A percentile compares a stretch with the other conserved stretches of the same genome.
phyloP scores from a whole-genome alignment of 2,113 vertebrate genomes.

The Pelusios castaneus region DNA sequence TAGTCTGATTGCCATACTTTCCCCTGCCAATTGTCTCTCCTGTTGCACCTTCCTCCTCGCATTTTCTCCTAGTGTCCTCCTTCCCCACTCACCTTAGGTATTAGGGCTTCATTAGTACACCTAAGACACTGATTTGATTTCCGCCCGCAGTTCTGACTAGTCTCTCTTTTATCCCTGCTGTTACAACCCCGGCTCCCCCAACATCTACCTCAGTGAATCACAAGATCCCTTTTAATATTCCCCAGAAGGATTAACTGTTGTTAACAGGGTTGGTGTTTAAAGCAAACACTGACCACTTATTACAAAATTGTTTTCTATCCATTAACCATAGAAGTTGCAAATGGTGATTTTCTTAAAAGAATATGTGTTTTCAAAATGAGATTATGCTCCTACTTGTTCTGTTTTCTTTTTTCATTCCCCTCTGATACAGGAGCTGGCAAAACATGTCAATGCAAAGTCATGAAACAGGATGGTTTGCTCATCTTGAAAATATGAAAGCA shows the following conservation, averaged over 20 bases:
- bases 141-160: no score
- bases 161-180: no score
- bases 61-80: no score
- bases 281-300: background rate
- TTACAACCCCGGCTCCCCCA: no score
- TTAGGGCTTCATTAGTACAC: no score
- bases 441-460: constrained; percentile 19
- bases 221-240: background rate
- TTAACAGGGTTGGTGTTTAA: background rate
- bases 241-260: background rate
- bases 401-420: background rate
- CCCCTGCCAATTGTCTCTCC: no score
- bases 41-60: no score
- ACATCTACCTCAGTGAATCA: background rate
- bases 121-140: no score
- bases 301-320: background rate
- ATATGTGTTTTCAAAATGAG: constrained; percentile 32
- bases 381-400: background rate
- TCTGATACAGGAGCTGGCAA: constrained; percentile 9
- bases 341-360: constrained; percentile 14
- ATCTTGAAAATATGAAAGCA: constrained; percentile 1
- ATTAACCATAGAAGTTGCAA: background rate
- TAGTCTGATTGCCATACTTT: no score
- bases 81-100: no score
- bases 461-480: background rate